Base-by-base conservation (phyloP, 1,140 invertebrate species). In the Aphidius gifuensis region DNA sequence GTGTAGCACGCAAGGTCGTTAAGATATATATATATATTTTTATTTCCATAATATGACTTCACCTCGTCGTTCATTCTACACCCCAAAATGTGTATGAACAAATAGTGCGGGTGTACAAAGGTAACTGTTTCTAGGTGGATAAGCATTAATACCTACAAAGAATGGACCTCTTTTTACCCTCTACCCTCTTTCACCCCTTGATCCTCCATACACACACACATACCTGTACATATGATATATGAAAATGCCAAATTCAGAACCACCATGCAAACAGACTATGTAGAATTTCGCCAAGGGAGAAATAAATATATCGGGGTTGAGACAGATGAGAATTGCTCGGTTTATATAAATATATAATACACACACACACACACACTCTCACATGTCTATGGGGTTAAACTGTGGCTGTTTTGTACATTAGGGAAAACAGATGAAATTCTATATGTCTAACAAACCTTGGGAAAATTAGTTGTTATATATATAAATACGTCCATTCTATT, bases 71-170 rank as follows among this genome's bases (percentile, higher is more conserved):
- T 53, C 38, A 16, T 32, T 8, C 48, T 7, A 9, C 50, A 16
- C 50, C 38, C 16, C 9, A n/a, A 49, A 53, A 16, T 23, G 47
- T 49, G 47, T 4, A 53, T 32, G 23, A 32, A 32, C 23, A 32
- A 32, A 32, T 32, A 32, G 4, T 3, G 48, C 6, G 2, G 21
- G 2, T n/a, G 16, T 4, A 4, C 2, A 53, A 2, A 23, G 8
- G 38, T 53, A 53, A 53, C 50, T 53, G 50, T 53, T 53, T 53
- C 50, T 53, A 53, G 50, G 38, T 53, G 50, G 50, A 53, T 53
- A 8, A 16, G 21, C n/a, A 40, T 53, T 9, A 7, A 23, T 39
- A 53, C 38, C 8, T 53, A 53, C n/a, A 32, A 32, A 32, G 50
- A 9, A 38, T 39, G 21, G n/a, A 53, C 21, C 50, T 16, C 16